phyloP scores from a whole-genome alignment of 1,140 invertebrate genomes.

The Sitobion miscanthi region DNA sequence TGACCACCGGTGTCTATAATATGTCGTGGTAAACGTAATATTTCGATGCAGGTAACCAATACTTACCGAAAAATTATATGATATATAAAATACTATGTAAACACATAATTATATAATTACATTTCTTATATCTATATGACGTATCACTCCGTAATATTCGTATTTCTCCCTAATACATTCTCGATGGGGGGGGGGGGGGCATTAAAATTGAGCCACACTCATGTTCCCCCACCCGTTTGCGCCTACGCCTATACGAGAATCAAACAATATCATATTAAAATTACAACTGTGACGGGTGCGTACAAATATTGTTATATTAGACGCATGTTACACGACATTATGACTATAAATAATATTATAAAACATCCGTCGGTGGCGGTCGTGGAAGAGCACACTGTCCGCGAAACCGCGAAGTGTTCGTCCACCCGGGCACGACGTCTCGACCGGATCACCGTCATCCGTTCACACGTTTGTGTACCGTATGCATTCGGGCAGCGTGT shows the following conservation, averaged over 20 bases:
- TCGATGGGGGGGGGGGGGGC: not conserved
- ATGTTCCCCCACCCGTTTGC: not conserved
- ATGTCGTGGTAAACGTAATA: not conserved
- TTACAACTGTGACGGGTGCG: not conserved
- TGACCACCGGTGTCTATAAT: not conserved
- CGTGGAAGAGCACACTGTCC: too few relatives aligned
- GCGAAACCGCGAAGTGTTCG: not conserved
- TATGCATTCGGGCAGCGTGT: slow-evolving; percentile 61
- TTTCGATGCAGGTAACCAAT: not conserved
- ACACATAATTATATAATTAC: not conserved
- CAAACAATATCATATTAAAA: not conserved
- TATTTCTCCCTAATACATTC: not conserved
- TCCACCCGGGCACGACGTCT: not conserved
- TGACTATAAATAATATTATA: not conserved
- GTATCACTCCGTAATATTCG: not conserved
- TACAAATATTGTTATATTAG: not conserved
- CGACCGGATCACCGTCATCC: not conserved
- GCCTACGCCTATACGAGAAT: not conserved
- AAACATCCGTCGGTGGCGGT: not conserved
- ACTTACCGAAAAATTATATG: not conserved
- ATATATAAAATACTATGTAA: too few relatives aligned
- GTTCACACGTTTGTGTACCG: slow-evolving; percentile 60
- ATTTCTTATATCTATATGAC: not conserved
- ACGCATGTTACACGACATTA: not conserved
- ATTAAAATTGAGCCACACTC: not conserved